Evolutionary conservation across 2,113 vertebrate genomes (phyloP).

Genomic region (Casuarius casuarius): DNA sequence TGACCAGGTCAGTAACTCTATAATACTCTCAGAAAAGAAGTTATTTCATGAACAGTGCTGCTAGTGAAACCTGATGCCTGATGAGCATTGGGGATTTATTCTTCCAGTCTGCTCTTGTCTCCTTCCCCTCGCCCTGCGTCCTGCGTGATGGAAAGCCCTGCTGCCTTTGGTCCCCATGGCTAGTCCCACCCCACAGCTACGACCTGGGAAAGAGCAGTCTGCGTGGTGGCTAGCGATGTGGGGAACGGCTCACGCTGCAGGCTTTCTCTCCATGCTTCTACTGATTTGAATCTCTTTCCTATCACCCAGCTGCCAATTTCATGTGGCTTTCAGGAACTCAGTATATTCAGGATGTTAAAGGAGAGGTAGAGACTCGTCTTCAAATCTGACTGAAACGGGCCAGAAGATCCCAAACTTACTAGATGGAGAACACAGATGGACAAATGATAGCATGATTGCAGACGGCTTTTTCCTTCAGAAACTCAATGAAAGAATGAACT

Average conservation of each 20-base stretch:
- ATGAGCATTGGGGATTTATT: not conserved
- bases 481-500: not conserved
- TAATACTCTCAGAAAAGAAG: not conserved
- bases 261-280: not conserved
- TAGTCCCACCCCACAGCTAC: not conserved
- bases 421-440: not conserved
- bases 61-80: not conserved
- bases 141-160: rapidly evolving
- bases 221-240: not conserved
- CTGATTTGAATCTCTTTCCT: not conserved
- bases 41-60: not conserved
- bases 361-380: not conserved
- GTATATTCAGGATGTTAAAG: not conserved
- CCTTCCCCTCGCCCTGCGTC: rapidly evolving
- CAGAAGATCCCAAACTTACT: not conserved
- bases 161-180: rapidly evolving
- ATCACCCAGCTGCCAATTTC: not conserved
- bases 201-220: not conserved
- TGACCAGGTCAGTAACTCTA: not conserved
- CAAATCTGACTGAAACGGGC: not conserved
- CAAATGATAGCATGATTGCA: not conserved
- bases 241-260: not conserved
- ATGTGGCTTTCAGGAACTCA: not conserved
- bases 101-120: not conserved
- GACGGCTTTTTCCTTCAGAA: not conserved